Evolutionary conservation across 2,797 vertebrate genomes (phyloP), one percentile per base, ranked within the genome.

Genomic region (Cephalopachus bancanus): DNA sequence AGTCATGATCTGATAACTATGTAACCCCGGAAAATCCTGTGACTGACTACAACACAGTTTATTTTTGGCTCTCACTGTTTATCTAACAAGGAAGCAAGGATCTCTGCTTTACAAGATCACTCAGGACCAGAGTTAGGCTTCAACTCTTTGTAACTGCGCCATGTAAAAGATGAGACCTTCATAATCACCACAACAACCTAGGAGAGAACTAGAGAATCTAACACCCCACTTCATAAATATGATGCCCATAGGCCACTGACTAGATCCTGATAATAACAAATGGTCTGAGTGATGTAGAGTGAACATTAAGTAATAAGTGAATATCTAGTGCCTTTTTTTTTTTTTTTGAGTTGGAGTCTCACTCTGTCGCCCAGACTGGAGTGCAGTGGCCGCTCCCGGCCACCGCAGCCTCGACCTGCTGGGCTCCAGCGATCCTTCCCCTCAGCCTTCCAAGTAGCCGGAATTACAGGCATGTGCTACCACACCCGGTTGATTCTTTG

Each of bases 151-250:
- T 15, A 60, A 12, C 15, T 69, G 3, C 0, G 14, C 37, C 16
- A 16, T 16, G 3, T 26, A 59, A 95, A 69, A 64, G 12, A 57
- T 30, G 19, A 90, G 4, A 1, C 12, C 1, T 83, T 60, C 44
- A 64, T 0, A 5, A 74, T 10, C 26, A 8, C 16, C 3, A 6
- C 4, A 44, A 24, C 3, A 60, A 10, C 22, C 57, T 15, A 33
- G 24, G 15, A 69, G 22, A 89, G 11, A 33, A 49, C 67, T 37
- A 78, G 5, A 87, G 67, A 44, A 51, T 30, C 44, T 57, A 33
- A 59, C 19, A 7, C 0, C 5, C 0, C 5, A 55, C 9, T 53
- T 91, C 11, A 17, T 37, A 75, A 65, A 24, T 4, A 5, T 49
- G 30, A 44, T 75, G 6, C 22, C 15, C 3, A 51, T 9, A 81